Percentiles rank a stretch among this genome's conserved stretches.
These are phyloP conservation scores for Holacanthella duospinosa DNA, from an alignment of 2,888 invertebrate genomes.

Conservation along the genomic window DNA sequence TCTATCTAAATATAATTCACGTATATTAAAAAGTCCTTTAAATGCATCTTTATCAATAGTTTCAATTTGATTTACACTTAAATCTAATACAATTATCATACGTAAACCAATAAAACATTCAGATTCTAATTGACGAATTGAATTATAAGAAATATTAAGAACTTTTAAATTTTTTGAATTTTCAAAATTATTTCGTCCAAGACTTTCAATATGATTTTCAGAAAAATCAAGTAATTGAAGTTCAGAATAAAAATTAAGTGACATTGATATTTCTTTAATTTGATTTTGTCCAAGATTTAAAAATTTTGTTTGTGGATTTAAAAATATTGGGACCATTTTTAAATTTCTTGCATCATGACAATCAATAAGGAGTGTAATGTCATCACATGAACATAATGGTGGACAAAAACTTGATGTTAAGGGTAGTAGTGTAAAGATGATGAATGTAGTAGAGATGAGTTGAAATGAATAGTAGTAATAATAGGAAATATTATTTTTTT, in stretches of 20 bases:
- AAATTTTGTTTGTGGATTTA: constrained; percentile 33
- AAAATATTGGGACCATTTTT: constrained; percentile 32
- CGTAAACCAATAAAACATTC: constrained; percentile 24
- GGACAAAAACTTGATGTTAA: constrained; percentile 34
- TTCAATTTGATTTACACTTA: constrained; percentile 30
- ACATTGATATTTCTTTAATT: constrained; percentile 33
- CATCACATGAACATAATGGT: constrained; percentile 30
- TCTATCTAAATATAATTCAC: constrained; percentile 30
- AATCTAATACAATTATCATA: constrained; percentile 18
- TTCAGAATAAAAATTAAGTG: constrained; percentile 32
- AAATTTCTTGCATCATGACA: constrained; percentile 31
- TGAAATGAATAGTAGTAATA: too few relatives aligned
- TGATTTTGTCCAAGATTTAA: constrained; percentile 28
- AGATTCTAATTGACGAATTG: constrained; percentile 23
- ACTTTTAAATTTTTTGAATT: constrained; percentile 19
- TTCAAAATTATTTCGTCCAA: constrained; percentile 30
- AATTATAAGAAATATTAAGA: constrained; percentile 29
- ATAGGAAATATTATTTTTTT: too few relatives aligned
- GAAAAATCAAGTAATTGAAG: constrained; percentile 30
- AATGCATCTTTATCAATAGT: constrained; percentile 23
- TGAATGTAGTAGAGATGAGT: background rate
- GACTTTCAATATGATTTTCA: constrained; percentile 23
- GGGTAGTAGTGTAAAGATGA: background rate
- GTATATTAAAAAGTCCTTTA: constrained; percentile 19
- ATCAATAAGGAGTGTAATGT: constrained; percentile 28